A percentile compares a stretch with the other conserved stretches of the same genome.
phyloP scores from a whole-genome alignment of 2,797 vertebrate genomes.

The Furcifer pardalis region DNA sequence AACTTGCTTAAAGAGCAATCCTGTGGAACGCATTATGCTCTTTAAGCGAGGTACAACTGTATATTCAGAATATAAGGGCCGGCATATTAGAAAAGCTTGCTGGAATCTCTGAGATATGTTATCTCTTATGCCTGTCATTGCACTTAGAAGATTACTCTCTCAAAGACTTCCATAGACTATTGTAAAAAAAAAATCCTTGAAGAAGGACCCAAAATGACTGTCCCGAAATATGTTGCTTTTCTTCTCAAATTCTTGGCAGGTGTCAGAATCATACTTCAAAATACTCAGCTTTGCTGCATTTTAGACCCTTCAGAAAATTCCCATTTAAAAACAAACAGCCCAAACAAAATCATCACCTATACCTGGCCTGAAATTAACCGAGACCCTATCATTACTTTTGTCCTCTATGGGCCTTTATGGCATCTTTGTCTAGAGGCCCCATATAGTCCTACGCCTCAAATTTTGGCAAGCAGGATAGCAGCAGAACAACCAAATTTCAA shows the following conservation, averaged over 20 bases:
- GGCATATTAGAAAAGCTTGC: not conserved
- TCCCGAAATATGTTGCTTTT: not conserved
- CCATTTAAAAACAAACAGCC: not conserved
- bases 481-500: not conserved
- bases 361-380: not conserved
- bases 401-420: not conserved
- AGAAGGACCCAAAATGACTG: not conserved
- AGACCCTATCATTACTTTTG: not conserved
- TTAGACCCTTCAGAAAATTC: not conserved
- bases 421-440: not conserved
- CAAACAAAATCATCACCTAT: not conserved
- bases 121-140: not conserved
- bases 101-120: not conserved
- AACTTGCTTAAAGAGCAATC: too few species aligned
- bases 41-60: too few species aligned
- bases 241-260: not conserved
- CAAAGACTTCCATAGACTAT: not conserved
- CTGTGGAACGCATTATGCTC: too few species aligned
- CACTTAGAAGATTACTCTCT: not conserved
- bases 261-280: not conserved
- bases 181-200: not conserved
- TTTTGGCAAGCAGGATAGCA: not conserved
- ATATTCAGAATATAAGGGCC: not conserved
- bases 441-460: not conserved
- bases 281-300: not conserved